Evolutionary conservation across 2,113 vertebrate species (phyloP), one percentile per base, ranked within the genome.

Genomic region (Prunella himalayana): DNA sequence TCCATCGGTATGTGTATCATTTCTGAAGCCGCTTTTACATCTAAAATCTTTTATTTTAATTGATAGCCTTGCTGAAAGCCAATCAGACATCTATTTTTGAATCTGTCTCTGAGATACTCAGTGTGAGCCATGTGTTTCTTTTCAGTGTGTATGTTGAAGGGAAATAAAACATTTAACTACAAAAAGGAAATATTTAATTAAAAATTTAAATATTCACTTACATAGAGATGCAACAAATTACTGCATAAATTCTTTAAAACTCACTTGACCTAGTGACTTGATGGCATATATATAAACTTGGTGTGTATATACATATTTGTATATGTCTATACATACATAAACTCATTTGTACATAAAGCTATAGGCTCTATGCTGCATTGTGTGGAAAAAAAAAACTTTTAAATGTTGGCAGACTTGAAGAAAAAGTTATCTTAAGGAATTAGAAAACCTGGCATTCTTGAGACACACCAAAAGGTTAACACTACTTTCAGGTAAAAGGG

Each of bases 31-130:
- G 90, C 97, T 97, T 98, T 97, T 97, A 92, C 96, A 97, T 98
- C 94, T 88, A 95, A 97, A 95, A 92, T 95, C 82, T 97, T 98
- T 98, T 90, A 91, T 98, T 98, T 98, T 97, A 97, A 98, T 98
- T 97, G 79, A 97, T 97, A 97, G 97, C 97, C 98, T 99, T 99
- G 98, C 99, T 99, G 98, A 99, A 99, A 99, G 98, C 98, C 98
- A 98, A 98, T 98, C 98, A 98, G 96, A 98, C 97, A 97, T 96
- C 91, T 95, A 93, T 84, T 97, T 97, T 96, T 93, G 81, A 97
- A 92, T 89, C 97, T 97, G 88, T 91, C 94, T 97, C 96, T 97
- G 95, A 98, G 92, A 97, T 93, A 76, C 90, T 97, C 83, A 97
- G 49, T 91, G 86, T 96, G 93, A 98, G 97, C 88, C 91, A 95